These are phyloP conservation scores for Myotis pilosus DNA, from an alignment of 2,797 vertebrate species.

Conservation along the genomic window DNA sequence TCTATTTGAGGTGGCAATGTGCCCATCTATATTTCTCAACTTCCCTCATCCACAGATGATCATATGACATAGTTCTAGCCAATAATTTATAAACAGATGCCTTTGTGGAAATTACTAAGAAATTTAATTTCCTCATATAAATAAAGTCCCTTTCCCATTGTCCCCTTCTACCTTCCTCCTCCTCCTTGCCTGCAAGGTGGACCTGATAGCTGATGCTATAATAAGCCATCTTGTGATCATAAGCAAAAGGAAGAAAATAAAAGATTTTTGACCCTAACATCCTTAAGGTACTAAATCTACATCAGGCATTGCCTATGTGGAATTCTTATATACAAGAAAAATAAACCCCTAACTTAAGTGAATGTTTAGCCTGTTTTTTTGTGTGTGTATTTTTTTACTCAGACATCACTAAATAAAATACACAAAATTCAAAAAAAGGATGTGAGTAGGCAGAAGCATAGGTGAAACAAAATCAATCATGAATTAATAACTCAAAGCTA, in stretches of 20 bases:
- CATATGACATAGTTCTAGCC: not conserved
- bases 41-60: not conserved
- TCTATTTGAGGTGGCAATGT: not conserved
- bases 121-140: constrained; percentile 33
- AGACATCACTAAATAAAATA: constrained; percentile 46
- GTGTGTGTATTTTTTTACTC: not conserved
- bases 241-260: constrained; percentile 27
- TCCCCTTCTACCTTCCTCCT: not conserved
- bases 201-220: not conserved
- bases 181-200: not conserved
- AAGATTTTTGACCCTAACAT: constrained; percentile 4
- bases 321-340: constrained; percentile 19
- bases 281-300: not conserved
- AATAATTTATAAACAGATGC: constrained; percentile 19
- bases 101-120: not conserved
- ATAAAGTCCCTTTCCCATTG: not conserved
- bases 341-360: not conserved
- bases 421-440: not conserved
- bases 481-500: constrained; percentile 1
- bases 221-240: not conserved
- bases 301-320: not conserved
- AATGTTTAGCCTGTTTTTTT: not conserved
- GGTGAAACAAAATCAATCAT: constrained; percentile 21
- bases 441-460: not conserved
- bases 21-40: not conserved